Conservation (phyloP, 2,113 vertebrate species). For the Cairina moschata region DNA sequence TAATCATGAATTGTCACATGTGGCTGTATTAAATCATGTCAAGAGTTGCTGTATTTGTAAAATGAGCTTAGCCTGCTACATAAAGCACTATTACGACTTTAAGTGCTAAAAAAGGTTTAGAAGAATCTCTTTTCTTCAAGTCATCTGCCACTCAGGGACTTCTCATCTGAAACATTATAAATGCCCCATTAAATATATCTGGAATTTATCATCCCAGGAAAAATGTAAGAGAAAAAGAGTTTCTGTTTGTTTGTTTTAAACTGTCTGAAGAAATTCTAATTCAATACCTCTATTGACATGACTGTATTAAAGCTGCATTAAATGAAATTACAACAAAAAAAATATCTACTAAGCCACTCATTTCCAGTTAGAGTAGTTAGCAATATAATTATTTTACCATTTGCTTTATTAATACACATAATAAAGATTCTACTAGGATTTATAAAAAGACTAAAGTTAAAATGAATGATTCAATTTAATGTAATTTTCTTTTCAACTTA, state of each 20-base stretch:
- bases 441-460: not conserved
- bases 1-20: too few relatives aligned
- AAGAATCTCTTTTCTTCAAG: not conserved
- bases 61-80: not conserved
- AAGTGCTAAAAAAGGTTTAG: not conserved
- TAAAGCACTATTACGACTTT: not conserved
- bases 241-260: not conserved
- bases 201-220: not conserved
- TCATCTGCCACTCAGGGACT: not conserved
- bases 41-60: not conserved
- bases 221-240: not conserved
- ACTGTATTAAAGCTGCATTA: not conserved
- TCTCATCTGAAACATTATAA: not conserved
- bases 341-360: not conserved
- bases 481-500: not conserved
- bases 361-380: constrained; percentile 1
- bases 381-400: not conserved
- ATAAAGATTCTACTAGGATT: not conserved
- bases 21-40: not conserved
- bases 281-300: not conserved
- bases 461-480: not conserved
- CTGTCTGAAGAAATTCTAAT: not conserved
- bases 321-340: not conserved
- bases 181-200: not conserved
- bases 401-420: not conserved